phyloP scores from a whole-genome alignment of 2,113 vertebrate genomes.

The Oxyruncus cristatus region DNA sequence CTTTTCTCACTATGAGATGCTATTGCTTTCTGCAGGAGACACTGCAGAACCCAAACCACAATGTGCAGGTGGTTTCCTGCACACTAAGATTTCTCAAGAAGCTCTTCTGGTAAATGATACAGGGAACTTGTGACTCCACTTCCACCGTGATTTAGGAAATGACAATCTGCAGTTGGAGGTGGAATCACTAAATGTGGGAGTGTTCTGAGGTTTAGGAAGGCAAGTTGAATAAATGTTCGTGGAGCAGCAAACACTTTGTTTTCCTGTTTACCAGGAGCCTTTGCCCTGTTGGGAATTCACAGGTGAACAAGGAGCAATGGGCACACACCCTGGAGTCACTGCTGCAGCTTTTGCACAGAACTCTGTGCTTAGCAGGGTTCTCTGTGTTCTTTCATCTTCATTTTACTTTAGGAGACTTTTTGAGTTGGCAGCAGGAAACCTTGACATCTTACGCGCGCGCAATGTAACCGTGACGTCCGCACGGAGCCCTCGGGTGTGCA shows the following conservation, averaged over 20 bases:
- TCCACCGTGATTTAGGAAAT: background rate
- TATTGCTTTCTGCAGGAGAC: background rate
- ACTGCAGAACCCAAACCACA: background rate
- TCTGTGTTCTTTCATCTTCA: background rate
- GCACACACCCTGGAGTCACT: fast-evolving
- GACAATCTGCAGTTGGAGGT: background rate
- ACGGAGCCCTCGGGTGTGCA: background rate
- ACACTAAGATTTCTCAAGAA: background rate
- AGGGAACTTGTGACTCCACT: background rate
- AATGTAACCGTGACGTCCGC: background rate
- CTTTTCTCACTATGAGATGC: background rate
- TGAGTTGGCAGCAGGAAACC: background rate
- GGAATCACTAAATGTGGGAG: background rate
- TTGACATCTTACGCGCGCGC: fast-evolving
- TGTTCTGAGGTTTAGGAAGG: background rate
- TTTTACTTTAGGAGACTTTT: background rate
- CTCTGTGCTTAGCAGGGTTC: background rate
- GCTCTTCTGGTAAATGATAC: background rate
- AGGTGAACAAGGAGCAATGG: background rate
- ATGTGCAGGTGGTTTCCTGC: background rate
- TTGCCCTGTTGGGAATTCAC: background rate
- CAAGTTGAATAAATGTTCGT: background rate
- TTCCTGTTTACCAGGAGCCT: background rate
- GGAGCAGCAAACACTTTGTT: background rate
- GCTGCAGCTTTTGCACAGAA: background rate